Percentiles rank a stretch among this genome's conserved stretches.
Evolutionary conservation across 2,797 vertebrate species (phyloP).

Genomic region (Bradypodion ventrale): DNA sequence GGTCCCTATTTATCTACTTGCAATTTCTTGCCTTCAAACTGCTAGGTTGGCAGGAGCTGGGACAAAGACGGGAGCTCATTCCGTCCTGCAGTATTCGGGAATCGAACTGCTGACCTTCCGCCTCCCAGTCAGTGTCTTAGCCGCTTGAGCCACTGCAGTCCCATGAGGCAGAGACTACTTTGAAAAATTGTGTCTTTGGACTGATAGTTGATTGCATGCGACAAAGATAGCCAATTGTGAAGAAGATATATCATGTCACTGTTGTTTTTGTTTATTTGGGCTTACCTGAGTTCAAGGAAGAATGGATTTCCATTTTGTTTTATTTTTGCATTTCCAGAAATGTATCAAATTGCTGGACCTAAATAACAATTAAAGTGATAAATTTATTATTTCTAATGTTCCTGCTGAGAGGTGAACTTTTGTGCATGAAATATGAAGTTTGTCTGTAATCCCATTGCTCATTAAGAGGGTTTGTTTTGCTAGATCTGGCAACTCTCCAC

Average conservation of each 20-base stretch:
- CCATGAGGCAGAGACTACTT: not conserved
- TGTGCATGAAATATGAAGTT: slow-evolving; percentile 47
- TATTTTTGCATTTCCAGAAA: slow-evolving; percentile 20
- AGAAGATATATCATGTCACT: not conserved
- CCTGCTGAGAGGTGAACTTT: slow-evolving; percentile 52
- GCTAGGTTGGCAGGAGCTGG: too few species aligned
- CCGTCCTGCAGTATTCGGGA: too few species aligned
- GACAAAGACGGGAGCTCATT: too few species aligned
- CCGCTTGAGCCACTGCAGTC: too few species aligned
- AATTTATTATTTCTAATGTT: slow-evolving; percentile 45
- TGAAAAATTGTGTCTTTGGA: not conserved
- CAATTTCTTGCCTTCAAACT: too few species aligned
- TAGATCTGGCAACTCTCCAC: slow-evolving; percentile 5
- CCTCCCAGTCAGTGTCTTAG: too few species aligned
- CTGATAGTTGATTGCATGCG: not conserved
- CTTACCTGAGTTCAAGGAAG: not conserved
- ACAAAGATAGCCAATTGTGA: not conserved
- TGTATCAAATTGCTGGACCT: not conserved
- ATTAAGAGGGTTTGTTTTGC: slow-evolving; percentile 26
- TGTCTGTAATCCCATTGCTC: slow-evolving; percentile 35
- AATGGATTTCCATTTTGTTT: not conserved
- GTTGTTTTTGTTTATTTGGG: not conserved
- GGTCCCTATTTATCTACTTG: too few species aligned
- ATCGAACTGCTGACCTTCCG: too few species aligned
- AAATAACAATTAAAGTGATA: slow-evolving; percentile 44